Evolutionary conservation across 1,140 invertebrate genomes (phyloP), one percentile per base, ranked within the genome.

Genomic region (Psilanteris sp.): DNA sequence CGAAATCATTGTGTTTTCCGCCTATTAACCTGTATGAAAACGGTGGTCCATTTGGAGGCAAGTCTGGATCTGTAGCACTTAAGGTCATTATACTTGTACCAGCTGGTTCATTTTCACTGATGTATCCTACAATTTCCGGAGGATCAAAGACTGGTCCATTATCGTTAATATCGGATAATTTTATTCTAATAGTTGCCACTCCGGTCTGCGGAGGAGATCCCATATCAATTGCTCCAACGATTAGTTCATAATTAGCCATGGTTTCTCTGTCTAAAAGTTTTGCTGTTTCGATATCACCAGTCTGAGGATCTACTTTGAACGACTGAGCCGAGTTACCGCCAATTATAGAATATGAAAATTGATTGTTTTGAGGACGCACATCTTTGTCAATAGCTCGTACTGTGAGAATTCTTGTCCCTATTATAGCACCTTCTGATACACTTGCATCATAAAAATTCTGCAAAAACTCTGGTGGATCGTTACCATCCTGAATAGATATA

Each of bases 401-500:
- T 10, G 92, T 91, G 2, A 93, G 87, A 0, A 98, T 92, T 77
- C 91, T 90, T 1, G 94, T 92, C 0, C 95, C 96, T 2, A 92
- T 81, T 0, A 82, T 64, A 0, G 92, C 93, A 16, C 93, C 93
- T 89, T 98, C 97, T 9, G 93, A 93, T 3, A 98, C 90, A 18
- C 88, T 90, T 0, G 93, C 91, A 64, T 94, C 91, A 82, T 98
- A 97, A 11, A 91, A 82, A 14, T 89, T 89, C 74, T 95, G 90
- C 5, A 93, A 83, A 83, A 98, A 98, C 84, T 97, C 94, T 0
- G 97, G 97, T 1, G 97, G 96, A 90, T 98, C 96, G 81, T 98
- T 98, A 2, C 96, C 96, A 85, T 98, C 97, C 89, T 97, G 95
- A 46, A 98, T 95, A 0, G 93, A 94, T 52, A 98, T 94, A 15